phyloP scores from a whole-genome alignment of 2,888 invertebrate genomes.

The Alviniconcha strummeri region DNA sequence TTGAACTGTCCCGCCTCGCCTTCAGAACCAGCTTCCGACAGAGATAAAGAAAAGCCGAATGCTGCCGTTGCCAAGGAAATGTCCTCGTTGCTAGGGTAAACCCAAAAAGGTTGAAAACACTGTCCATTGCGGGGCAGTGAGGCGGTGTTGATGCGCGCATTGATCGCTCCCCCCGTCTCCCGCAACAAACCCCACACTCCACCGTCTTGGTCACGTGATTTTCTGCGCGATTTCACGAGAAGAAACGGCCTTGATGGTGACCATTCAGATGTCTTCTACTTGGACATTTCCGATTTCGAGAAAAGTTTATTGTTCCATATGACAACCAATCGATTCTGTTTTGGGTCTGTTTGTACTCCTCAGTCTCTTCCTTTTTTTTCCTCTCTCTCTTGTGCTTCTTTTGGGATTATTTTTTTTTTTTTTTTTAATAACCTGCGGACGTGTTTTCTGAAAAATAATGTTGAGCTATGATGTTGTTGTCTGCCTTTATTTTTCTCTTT shows the following conservation, averaged over 20 bases:
- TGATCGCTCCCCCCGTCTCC: conserved; percentile 9
- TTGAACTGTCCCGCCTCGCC: neutral
- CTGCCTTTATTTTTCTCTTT: neutral
- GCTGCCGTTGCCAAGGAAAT: conserved; percentile 30
- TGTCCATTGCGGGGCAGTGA: conserved; percentile 15
- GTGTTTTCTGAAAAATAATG: no score
- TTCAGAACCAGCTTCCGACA: neutral
- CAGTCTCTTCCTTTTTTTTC: neutral
- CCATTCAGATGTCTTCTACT: neutral
- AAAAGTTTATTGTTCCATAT: neutral
- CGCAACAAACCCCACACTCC: conserved; percentile 2
- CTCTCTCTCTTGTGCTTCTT: neutral
- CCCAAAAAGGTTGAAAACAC: conserved; percentile 33
- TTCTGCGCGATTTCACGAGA: conserved; percentile 26
- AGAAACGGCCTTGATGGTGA: conserved; percentile 18
- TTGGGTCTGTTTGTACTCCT: no score
- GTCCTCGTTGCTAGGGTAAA: conserved; percentile 37
- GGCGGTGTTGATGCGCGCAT: conserved; percentile 23
- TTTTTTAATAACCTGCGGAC: no score
- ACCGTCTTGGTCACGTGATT: conserved; percentile 19
- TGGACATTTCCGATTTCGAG: neutral
- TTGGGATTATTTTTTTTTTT: no score
- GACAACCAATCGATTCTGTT: conserved; percentile 3
- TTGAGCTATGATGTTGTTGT: no score
- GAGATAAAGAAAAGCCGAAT: neutral